Evolutionary conservation across 1,140 invertebrate genomes (phyloP).

Genomic region (Leptopilina boulardi): DNA sequence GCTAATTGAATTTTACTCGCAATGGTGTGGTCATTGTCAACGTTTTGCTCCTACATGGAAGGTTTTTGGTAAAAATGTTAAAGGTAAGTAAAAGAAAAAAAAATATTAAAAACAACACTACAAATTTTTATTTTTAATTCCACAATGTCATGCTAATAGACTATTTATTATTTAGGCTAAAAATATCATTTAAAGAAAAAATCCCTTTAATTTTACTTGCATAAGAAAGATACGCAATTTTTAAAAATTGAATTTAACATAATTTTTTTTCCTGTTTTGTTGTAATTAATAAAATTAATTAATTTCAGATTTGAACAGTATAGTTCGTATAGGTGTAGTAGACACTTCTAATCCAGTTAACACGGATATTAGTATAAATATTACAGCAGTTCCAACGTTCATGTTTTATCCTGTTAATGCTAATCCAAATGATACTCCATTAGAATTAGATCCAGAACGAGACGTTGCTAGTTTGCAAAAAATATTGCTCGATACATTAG

Average conservation of each 20-base stretch:
- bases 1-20: constrained; percentile 92
- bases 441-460: constrained; percentile 79
- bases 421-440: constrained; percentile 73
- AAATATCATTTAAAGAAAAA: no score
- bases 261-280: constrained; percentile 5
- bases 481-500: constrained; percentile 78
- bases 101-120: background rate
- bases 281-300: no score
- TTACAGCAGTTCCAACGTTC: constrained; percentile 88
- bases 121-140: background rate
- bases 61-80: constrained; percentile 80
- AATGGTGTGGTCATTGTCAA: constrained; percentile 92
- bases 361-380: constrained; percentile 88
- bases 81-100: constrained; percentile 69
- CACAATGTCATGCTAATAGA: background rate
- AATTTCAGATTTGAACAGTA: constrained; percentile 78
- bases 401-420: constrained; percentile 84
- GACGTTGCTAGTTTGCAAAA: constrained; percentile 76
- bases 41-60: constrained; percentile 89
- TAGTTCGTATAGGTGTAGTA: constrained; percentile 78
- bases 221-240: background rate
- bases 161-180: no score
- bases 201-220: no score
- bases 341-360: constrained; percentile 88
- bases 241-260: background rate